Conservation (phyloP, 2,888 invertebrate genomes). For the Argyra leucocephala region DNA sequence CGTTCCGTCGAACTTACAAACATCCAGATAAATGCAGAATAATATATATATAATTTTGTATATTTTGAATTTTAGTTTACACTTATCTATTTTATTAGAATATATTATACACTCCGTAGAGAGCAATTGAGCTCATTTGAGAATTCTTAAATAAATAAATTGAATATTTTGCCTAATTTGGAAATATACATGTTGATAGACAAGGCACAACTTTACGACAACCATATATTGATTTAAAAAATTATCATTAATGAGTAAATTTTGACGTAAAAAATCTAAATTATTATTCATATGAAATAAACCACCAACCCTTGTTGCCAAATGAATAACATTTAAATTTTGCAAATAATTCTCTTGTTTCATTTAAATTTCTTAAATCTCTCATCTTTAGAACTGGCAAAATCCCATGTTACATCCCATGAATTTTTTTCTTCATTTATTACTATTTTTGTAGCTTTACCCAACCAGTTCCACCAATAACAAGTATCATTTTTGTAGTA, state of each 20-base stretch:
- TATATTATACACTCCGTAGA: no score
- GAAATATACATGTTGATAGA: constrained; percentile 97
- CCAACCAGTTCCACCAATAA: constrained; percentile 92
- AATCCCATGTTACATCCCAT: constrained; percentile 74
- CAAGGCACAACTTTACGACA: constrained; percentile 96
- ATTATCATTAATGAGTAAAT: constrained; percentile 91
- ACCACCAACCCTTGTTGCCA: constrained; percentile 98
- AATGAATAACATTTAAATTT: constrained; percentile 77
- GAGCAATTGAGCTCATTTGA: no score
- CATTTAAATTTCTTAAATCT: constrained; percentile 69
- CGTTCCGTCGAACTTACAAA: no score
- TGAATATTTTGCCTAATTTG: constrained; percentile 93
- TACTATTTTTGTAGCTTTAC: constrained; percentile 71
- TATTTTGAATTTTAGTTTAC: no score
- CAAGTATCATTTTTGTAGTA: constrained; percentile 46
- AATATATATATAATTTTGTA: no score
- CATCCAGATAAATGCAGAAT: no score
- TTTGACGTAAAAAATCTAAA: constrained; percentile 83
- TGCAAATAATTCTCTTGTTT: constrained; percentile 70
- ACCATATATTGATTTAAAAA: constrained; percentile 68
- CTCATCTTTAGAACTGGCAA: constrained; percentile 86
- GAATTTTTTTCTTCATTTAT: constrained; percentile 49
- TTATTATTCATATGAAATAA: constrained; percentile 92
- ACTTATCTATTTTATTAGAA: no score
- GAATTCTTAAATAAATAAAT: no score